Conservation (phyloP, 2,113 vertebrate species). For the Hystrix cristata region DNA sequence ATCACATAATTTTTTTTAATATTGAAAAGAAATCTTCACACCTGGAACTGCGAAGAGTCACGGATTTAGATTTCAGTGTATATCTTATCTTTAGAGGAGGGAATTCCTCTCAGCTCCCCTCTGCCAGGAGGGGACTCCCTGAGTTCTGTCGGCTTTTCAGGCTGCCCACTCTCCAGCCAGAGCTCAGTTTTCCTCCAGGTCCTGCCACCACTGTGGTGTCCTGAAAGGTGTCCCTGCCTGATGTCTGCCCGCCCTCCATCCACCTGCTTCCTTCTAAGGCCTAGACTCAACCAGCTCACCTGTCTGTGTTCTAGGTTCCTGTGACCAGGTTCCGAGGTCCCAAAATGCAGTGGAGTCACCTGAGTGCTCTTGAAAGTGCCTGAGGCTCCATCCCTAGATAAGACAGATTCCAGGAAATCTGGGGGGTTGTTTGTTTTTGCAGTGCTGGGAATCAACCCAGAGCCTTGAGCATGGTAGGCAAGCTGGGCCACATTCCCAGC, state of each 20-base stretch:
- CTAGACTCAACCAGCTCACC: neutral
- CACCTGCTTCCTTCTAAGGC: neutral
- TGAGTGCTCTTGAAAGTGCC: neutral
- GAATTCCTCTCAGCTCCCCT: neutral
- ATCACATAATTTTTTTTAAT: neutral
- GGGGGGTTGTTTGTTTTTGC: neutral
- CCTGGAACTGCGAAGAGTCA: neutral
- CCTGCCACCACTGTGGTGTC: neutral
- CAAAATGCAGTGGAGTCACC: neutral
- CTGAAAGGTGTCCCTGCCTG: neutral
- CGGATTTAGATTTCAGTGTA: neutral
- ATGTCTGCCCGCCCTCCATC: no score
- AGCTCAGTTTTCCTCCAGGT: neutral
- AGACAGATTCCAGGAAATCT: neutral
- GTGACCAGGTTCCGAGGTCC: neutral
- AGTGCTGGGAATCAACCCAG: neutral
- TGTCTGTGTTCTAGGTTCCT: neutral
- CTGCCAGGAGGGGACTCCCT: neutral
- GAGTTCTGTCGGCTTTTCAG: neutral
- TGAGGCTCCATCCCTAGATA: neutral
- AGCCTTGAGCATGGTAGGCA: neutral
- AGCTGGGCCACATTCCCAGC: neutral
- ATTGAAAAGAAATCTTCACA: conserved; percentile 16
- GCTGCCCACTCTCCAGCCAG: neutral
- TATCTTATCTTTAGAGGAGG: neutral